Evolutionary conservation across 2,888 invertebrate species (phyloP).

Genomic region (Netelia melanura): DNA sequence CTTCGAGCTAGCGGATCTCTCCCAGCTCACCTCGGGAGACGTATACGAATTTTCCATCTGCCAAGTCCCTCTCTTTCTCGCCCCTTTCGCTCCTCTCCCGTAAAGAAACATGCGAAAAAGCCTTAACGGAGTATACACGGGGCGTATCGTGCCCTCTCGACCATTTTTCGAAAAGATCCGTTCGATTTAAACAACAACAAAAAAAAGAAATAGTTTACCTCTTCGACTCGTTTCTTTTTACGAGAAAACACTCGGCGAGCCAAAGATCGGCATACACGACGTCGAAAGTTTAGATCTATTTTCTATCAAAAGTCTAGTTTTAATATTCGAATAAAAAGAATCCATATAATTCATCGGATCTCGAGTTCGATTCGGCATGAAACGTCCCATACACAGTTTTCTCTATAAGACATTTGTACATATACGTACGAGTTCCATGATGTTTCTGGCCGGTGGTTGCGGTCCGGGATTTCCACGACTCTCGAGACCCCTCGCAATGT

Average conservation of each 20-base stretch:
- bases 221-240: not conserved
- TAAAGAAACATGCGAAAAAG: slow-evolving; percentile 57
- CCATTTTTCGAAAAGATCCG: slow-evolving; percentile 8
- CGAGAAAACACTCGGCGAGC: too few species aligned
- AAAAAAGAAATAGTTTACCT: not conserved
- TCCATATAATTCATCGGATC: not conserved
- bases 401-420: slow-evolving; percentile 52
- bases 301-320: too few species aligned
- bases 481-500: slow-evolving; percentile 82
- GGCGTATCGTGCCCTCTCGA: slow-evolving; percentile 31
- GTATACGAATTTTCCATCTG: slow-evolving; percentile 68
- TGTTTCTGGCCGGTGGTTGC: slow-evolving; percentile 81
- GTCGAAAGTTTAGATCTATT: too few species aligned
- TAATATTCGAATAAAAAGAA: too few species aligned
- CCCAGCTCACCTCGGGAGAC: slow-evolving; percentile 38
- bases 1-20: slow-evolving; percentile 11
- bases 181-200: slow-evolving; percentile 22
- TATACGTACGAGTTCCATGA: slow-evolving; percentile 77
- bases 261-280: too few species aligned
- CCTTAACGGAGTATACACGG: slow-evolving; percentile 28
- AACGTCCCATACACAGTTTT: slow-evolving; percentile 1
- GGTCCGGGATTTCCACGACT: slow-evolving; percentile 82
- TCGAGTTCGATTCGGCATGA: not conserved
- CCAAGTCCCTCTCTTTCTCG: slow-evolving; percentile 54
- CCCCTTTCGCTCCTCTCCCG: slow-evolving; percentile 12